Evolutionary conservation across 2,888 invertebrate genomes (phyloP).

Genomic region (Xanthostigma xanthostigma): DNA sequence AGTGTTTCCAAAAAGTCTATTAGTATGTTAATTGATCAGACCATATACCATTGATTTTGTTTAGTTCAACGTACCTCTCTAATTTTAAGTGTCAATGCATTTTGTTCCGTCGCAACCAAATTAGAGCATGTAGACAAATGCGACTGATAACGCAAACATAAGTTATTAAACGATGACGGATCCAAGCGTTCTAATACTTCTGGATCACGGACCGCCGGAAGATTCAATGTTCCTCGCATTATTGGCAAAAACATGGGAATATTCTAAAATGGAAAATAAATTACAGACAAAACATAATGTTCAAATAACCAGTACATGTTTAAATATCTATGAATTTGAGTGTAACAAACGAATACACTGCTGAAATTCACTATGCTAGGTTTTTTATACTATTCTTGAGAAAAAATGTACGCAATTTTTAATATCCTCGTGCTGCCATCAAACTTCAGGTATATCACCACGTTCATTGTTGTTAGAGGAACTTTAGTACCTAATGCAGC

Average conservation of each 20-base stretch:
- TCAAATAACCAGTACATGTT: too few species aligned
- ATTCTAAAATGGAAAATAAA: slow-evolving; percentile 29
- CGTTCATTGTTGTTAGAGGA: too few species aligned
- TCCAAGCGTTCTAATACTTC: slow-evolving; percentile 71
- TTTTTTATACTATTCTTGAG: too few species aligned
- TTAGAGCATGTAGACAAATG: slow-evolving; percentile 73
- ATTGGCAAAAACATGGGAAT: slow-evolving; percentile 90
- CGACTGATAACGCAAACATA: slow-evolving; percentile 69
- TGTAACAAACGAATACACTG: too few species aligned
- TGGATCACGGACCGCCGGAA: slow-evolving; percentile 73
- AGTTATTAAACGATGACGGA: slow-evolving; percentile 44
- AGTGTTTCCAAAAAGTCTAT: not conserved
- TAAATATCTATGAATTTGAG: too few species aligned
- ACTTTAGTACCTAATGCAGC: too few species aligned
- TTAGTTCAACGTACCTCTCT: slow-evolving; percentile 45
- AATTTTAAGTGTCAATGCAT: slow-evolving; percentile 53
- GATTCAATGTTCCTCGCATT: slow-evolving; percentile 73
- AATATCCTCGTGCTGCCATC: too few species aligned
- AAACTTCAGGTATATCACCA: too few species aligned
- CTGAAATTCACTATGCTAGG: too few species aligned
- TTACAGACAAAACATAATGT: too few species aligned
- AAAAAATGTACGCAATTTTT: too few species aligned
- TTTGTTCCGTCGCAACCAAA: slow-evolving; percentile 66
- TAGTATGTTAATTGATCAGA: not conserved
- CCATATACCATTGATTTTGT: not conserved